These are phyloP conservation scores for Heliconius ismenius DNA, from an alignment of 2,888 invertebrate species.

Conservation along the genomic window DNA sequence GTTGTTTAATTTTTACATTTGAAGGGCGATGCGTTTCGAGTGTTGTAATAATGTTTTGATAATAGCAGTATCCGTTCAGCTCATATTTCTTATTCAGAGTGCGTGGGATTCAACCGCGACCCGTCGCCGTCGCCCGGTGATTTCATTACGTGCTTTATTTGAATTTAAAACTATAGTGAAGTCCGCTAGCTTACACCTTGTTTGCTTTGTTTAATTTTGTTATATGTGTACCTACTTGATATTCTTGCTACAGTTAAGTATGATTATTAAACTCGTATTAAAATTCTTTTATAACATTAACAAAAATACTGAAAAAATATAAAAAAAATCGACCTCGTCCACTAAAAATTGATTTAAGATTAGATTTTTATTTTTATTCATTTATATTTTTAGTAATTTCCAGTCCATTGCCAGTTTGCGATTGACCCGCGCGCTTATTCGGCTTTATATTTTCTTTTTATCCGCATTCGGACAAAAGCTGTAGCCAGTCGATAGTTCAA, in stretches of 20 bases:
- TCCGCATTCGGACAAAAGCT: conserved; percentile 66
- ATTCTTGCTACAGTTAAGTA: conserved; percentile 16
- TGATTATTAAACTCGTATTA: neutral
- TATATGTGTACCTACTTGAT: neutral
- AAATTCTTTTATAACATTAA: neutral
- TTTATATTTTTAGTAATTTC: conserved; percentile 13
- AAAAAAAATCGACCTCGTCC: too few relatives aligned
- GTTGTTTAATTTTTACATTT: conserved; percentile 81
- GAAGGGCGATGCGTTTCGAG: conserved; percentile 77
- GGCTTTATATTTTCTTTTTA: conserved; percentile 66
- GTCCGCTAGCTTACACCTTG: conserved; percentile 69
- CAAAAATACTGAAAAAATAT: neutral
- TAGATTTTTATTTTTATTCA: neutral
- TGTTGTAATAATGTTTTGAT: conserved; percentile 83
- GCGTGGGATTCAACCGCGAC: conserved; percentile 69
- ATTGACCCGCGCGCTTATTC: conserved; percentile 67
- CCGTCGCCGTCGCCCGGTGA: conserved; percentile 42
- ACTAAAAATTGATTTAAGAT: neutral
- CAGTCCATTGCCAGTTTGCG: conserved; percentile 61
- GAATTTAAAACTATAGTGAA: conserved; percentile 62
- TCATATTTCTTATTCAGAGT: conserved; percentile 81
- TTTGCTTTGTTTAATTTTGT: conserved; percentile 46
- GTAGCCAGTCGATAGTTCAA: conserved; percentile 68
- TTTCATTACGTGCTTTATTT: conserved; percentile 59
- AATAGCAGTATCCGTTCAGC: conserved; percentile 80